Evolutionary conservation across 2,113 vertebrate species (phyloP), one percentile per base, ranked within the genome.

Genomic region (Podocnemis expansa): DNA sequence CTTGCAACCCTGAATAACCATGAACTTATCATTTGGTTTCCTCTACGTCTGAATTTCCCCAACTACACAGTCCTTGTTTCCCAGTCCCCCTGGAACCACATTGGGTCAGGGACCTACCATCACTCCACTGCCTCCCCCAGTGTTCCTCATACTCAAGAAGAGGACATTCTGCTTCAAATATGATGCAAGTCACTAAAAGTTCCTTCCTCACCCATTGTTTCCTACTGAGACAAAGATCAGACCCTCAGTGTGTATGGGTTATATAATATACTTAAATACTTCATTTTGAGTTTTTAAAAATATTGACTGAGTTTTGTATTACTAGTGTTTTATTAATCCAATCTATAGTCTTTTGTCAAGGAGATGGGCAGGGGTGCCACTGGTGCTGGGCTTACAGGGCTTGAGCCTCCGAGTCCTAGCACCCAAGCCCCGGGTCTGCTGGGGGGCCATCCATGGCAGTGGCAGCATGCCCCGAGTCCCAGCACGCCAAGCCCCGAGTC

Each of bases 281-380:
- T 55, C 24, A 22, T 81, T 90, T 47, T 19, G 9, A 73, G 92
- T 85, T 91, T 52, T 9, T 85, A 45, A 82, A 27, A 17, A 75
- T 25, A 43, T 31, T 93, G 90, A 85, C 94, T 83, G 96, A 41
- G 0, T 73, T 52, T 90, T 85, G 79, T 88, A 73, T 96, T 93
- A 93, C 89, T 95, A 88, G 96, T 96, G 82, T 81, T 96, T 96
- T 95, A 93, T 92, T 95, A 89, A 95, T 96, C 93, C 85, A 76
- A 9, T 78, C 87, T 80, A 34, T 60, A 92, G 73, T 81, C 21
- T 89, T 78, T 95, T 88, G 60, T 38, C 52, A 84, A 89, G 78
- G 89, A 91, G 38, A 1, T n/a, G n/a, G n/a, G n/a, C n/a, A n/a
- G n/a, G n/a, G n/a, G n/a, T n/a, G n/a, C n/a, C n/a, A n/a, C n/a